Conservation (phyloP, 2,797 vertebrate species). For the Bryconaethiops microstoma region DNA sequence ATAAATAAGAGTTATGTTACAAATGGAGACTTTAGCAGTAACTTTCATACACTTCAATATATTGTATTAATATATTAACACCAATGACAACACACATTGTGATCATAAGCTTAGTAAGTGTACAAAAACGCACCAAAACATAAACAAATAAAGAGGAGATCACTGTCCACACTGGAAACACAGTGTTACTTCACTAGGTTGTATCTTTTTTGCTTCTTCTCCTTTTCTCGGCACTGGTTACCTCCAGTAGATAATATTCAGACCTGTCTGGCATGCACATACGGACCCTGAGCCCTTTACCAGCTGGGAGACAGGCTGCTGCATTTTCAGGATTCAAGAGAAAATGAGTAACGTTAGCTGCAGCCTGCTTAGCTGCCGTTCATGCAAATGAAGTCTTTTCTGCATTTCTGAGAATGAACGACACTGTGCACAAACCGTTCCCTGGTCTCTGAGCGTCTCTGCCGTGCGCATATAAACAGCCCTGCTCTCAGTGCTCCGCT, state of each 20-base stretch:
- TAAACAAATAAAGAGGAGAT: background rate
- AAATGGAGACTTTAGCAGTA: too few relatives aligned
- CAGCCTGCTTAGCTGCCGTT: background rate
- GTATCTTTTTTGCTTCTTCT: background rate
- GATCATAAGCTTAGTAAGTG: background rate
- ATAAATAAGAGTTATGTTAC: too few relatives aligned
- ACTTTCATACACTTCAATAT: too few relatives aligned
- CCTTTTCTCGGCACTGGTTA: background rate
- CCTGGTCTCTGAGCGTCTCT: slow-evolving; percentile 70
- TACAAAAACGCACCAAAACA: background rate
- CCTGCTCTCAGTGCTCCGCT: slow-evolving; percentile 63
- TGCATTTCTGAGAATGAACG: slow-evolving; percentile 4
- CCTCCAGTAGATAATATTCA: background rate
- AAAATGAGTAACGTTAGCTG: background rate
- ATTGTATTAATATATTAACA: background rate
- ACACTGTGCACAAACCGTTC: slow-evolving; percentile 71
- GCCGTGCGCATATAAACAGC: slow-evolving; percentile 71
- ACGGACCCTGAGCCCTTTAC: too few relatives aligned
- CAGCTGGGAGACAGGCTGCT: background rate
- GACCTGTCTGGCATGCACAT: background rate
- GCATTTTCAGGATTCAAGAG: background rate
- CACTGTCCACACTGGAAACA: background rate
- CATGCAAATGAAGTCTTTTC: background rate
- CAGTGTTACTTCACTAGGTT: background rate
- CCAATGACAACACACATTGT: background rate